Base-by-base conservation (phyloP, 2,113 vertebrate genomes). In the Myodes glareolus region DNA sequence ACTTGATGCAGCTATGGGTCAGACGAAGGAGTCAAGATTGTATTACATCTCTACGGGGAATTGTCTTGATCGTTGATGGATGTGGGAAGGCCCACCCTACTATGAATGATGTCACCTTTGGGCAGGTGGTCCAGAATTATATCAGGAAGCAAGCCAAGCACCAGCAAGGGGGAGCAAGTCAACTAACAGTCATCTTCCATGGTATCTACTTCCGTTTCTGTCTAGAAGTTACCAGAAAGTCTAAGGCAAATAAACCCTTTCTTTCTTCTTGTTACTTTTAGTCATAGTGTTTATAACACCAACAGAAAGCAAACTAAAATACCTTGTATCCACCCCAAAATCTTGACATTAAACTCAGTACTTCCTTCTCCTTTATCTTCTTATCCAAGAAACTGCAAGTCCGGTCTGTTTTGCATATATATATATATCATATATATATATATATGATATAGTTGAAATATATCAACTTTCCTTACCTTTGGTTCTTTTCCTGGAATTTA, bases 341-440 rank as follows among this genome's bases (percentile, higher is more conserved):
- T 92, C 21, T 90, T 16, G n/a, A 90, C 86, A 3, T 75, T 61
- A 77, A 73, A 91, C 7, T 80, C 21, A 47, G 67, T 58, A 39
- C 3, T 77, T 47, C 14, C 13, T 31, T 39, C 23, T 63, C 25
- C 25, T 42, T 63, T 67, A 42, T 31, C 39, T 96, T 82, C n/a
- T 9, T 92, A 78, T 94, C 27, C 23, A 92, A 85, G 31, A 13
- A 70, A 89, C 82, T 91, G 17, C 7, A 97, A 93, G 78, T 89
- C 58, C 65, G 76, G 12, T 55, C 45, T 88, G 58, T 93, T n/a
- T n/a, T n/a, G n/a, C n/a, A n/a, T n/a, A n/a, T n/a, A n/a, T n/a
- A n/a, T n/a, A n/a, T n/a, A n/a, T n/a, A n/a, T n/a, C n/a, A n/a
- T n/a, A n/a, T n/a, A n/a, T n/a, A n/a, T n/a, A n/a, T n/a, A n/a